Percentiles rank a stretch among this genome's conserved stretches.
Evolutionary conservation across 2,113 vertebrate species (phyloP).

Genomic region (Seriola aureovittata): DNA sequence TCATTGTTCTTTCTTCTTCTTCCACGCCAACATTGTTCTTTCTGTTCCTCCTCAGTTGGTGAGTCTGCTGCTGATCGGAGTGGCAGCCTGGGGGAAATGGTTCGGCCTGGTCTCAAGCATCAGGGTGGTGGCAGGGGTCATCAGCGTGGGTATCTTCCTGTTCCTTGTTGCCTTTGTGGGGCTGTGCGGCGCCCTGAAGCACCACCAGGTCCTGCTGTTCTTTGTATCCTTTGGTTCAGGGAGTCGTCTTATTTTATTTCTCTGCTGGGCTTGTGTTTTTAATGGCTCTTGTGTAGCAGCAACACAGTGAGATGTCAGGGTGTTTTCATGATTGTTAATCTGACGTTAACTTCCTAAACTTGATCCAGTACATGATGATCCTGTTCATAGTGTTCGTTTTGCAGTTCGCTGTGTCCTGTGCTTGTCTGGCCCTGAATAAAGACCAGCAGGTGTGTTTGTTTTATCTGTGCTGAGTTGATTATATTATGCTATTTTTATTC

Average conservation of each 20-base stretch:
- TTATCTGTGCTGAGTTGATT: neutral
- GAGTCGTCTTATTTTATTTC: neutral
- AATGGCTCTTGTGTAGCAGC: neutral
- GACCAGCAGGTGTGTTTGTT: constrained; percentile 90
- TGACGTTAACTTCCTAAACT: constrained; percentile 82
- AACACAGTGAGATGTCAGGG: neutral
- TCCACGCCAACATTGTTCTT: neutral
- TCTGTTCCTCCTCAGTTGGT: constrained; percentile 87
- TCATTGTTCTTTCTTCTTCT: neutral
- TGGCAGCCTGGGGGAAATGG: constrained; percentile 96
- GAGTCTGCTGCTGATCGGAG: constrained; percentile 94
- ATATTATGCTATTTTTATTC: neutral
- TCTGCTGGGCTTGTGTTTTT: neutral
- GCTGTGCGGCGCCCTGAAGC: constrained; percentile 93
- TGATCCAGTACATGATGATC: constrained; percentile 95
- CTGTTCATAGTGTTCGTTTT: constrained; percentile 94
- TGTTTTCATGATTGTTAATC: neutral
- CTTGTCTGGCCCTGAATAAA: constrained; percentile 92
- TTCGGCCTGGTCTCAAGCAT: constrained; percentile 97
- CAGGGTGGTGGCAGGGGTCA: constrained; percentile 92
- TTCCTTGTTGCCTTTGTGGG: constrained; percentile 95
- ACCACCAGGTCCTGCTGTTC: constrained; percentile 97
- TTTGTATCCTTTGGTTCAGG: constrained; percentile 93
- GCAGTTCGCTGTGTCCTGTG: constrained; percentile 96
- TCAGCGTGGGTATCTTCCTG: constrained; percentile 94